phyloP scores from a whole-genome alignment of 2,113 vertebrate species.

The Antechinus stuartii region DNA sequence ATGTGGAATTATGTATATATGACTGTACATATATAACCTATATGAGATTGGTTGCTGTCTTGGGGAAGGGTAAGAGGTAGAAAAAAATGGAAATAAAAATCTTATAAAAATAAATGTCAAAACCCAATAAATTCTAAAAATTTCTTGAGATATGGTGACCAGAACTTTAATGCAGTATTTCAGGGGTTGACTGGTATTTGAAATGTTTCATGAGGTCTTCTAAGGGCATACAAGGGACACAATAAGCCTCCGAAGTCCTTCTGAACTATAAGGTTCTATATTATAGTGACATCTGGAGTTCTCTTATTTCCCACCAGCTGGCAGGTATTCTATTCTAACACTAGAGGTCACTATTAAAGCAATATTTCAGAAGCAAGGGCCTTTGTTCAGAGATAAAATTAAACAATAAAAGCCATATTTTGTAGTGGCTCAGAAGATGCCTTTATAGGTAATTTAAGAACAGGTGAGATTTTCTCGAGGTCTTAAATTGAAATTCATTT shows the following conservation, averaged over 20 bases:
- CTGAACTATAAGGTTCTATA: neutral
- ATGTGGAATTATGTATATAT: too few species aligned
- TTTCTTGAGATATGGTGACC: constrained; percentile 48
- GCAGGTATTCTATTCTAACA: constrained; percentile 50
- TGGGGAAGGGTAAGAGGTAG: too few species aligned
- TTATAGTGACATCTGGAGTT: neutral
- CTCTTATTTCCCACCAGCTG: neutral
- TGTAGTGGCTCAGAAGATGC: constrained; percentile 47
- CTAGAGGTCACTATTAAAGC: constrained; percentile 79
- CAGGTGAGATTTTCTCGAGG: constrained; percentile 53
- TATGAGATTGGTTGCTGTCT: too few species aligned
- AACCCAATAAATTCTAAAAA: too few species aligned
- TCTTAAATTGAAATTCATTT: constrained; percentile 59
- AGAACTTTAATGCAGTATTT: neutral
- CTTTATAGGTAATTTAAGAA: neutral
- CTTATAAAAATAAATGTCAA: too few species aligned
- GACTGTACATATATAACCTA: too few species aligned
- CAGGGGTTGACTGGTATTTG: neutral
- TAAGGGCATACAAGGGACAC: constrained; percentile 15
- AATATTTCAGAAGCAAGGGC: constrained; percentile 57
- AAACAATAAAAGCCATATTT: constrained; percentile 38
- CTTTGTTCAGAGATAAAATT: neutral
- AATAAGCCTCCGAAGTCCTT: constrained; percentile 41
- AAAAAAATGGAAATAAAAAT: too few species aligned
- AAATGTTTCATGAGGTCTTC: constrained; percentile 43